phyloP scores from a whole-genome alignment of 1,140 invertebrate genomes.

The Micrasema longulum region DNA sequence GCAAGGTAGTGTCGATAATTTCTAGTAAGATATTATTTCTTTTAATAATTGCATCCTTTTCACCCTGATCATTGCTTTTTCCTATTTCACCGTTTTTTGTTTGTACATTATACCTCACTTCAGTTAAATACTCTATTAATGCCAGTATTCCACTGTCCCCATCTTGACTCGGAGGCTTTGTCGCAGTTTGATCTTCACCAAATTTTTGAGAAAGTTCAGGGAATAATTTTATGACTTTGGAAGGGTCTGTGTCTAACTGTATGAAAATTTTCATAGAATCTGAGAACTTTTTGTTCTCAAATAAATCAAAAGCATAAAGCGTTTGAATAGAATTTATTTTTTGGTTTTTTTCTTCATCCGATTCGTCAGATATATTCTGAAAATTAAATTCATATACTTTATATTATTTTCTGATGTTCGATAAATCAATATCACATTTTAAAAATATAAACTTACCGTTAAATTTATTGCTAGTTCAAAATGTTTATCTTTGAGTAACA shows the following conservation, averaged over 20 bases:
- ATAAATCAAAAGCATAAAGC: slow-evolving; percentile 90
- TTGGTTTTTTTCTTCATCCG: slow-evolving; percentile 82
- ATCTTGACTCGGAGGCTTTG: slow-evolving; percentile 74
- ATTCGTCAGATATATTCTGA: slow-evolving; percentile 87
- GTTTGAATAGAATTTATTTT: slow-evolving; percentile 90
- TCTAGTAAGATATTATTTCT: slow-evolving; percentile 77
- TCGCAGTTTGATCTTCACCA: slow-evolving; percentile 62
- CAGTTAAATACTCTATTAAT: slow-evolving; percentile 89
- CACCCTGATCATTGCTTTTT: slow-evolving; percentile 51
- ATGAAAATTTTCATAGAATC: slow-evolving; percentile 93
- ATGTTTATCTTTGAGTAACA: slow-evolving; percentile 87
- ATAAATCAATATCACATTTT: not conserved
- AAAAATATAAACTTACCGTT: slow-evolving; percentile 71
- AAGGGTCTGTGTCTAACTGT: slow-evolving; percentile 90
- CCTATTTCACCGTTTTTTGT: slow-evolving; percentile 59
- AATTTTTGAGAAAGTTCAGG: slow-evolving; percentile 86
- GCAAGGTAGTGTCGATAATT: slow-evolving; percentile 95
- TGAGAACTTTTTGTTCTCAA: slow-evolving; percentile 87
- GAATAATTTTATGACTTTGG: slow-evolving; percentile 94
- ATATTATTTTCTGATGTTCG: not conserved
- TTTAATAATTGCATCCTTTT: slow-evolving; percentile 57
- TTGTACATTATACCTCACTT: slow-evolving; percentile 74
- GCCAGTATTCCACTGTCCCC: slow-evolving; percentile 89
- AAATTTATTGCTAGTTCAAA: slow-evolving; percentile 94
- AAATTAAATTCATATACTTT: slow-evolving; percentile 51